Base-by-base conservation (phyloP, 2,113 vertebrate species). In the Saccopteryx leptura region DNA sequence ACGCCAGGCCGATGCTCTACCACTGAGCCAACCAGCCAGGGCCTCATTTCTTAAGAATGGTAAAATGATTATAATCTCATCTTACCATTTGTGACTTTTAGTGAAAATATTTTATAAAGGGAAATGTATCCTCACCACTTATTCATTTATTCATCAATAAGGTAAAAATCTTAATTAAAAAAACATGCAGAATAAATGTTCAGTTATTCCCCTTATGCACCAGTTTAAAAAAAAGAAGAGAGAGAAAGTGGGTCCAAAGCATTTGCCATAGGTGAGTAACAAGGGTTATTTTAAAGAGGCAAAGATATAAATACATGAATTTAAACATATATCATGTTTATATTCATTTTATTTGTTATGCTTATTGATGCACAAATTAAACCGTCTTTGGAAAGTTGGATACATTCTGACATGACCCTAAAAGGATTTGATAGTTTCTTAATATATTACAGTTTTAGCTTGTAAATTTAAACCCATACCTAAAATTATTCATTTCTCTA, bases 61-160 rank as follows among this genome's bases (percentile, higher is more conserved):
- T 39, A 39, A 39, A 94, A 39, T 74, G 17, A 63, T 33, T 14
- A 26, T 63, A 71, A 60, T 39, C n/a, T 79, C 39, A 68, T 52
- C 69, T 14, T 66, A 76, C 60, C 24, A 81, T 23, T 71, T 83
- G 83, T 90, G 61, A 65, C 52, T 61, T 33, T 65, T 68, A 72
- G 23, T 58, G 87, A n/a, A 93, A 90, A 61, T 86, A 24, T 68
- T 74, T 26, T 78, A 63, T 74, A 33, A 96, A 85, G 39, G 15
- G 19, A 65, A 95, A 66, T 68, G 61, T 69, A 69, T 39, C 12
- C 33, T 84, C 39, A 74, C 15, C 5, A 69, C 50, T 5, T 56
- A n/a, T 60, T 96, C 80, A 81, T 80, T 88, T 91, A 88, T 31
- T 46, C 52, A 69, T n/a, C 39, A 81, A 24, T 33, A 26, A 92